Conservation (phyloP, 2,888 invertebrate species). For the Tridacna gigas region DNA sequence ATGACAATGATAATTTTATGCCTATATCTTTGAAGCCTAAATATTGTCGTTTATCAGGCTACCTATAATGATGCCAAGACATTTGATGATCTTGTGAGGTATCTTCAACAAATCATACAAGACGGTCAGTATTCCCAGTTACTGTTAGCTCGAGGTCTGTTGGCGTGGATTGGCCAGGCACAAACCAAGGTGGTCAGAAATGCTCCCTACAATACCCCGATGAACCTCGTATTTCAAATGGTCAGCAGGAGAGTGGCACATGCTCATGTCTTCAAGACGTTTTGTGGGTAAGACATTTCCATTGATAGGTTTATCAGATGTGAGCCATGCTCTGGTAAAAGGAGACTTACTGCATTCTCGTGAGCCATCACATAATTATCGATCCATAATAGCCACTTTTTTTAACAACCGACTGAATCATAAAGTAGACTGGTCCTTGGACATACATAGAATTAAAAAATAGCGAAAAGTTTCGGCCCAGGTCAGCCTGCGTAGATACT, state of each 20-base stretch:
- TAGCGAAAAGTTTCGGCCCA: no score
- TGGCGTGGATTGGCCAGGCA: slow-evolving; percentile 34
- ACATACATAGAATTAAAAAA: no score
- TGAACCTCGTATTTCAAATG: slow-evolving; percentile 16
- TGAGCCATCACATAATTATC: no score
- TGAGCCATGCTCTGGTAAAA: no score
- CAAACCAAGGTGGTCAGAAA: neutral
- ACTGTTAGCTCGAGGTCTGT: slow-evolving; percentile 17
- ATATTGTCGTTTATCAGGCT: no score
- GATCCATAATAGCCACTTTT: no score
- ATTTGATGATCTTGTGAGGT: neutral
- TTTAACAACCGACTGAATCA: no score
- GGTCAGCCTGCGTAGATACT: no score
- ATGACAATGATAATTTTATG: no score
- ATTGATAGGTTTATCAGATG: neutral
- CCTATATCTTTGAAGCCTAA: no score
- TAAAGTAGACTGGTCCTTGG: no score
- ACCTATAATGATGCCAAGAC: neutral
- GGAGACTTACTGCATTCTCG: no score
- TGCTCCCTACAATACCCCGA: slow-evolving; percentile 19
- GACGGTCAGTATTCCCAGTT: neutral
- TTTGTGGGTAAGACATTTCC: slow-evolving; percentile 30
- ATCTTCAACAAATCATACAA: neutral
- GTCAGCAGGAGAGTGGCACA: slow-evolving; percentile 16
- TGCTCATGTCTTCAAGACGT: slow-evolving; percentile 28